Evolutionary conservation across 2,888 invertebrate species (phyloP), one percentile per base, ranked within the genome.

Genomic region (Cartodere bifasciata): DNA sequence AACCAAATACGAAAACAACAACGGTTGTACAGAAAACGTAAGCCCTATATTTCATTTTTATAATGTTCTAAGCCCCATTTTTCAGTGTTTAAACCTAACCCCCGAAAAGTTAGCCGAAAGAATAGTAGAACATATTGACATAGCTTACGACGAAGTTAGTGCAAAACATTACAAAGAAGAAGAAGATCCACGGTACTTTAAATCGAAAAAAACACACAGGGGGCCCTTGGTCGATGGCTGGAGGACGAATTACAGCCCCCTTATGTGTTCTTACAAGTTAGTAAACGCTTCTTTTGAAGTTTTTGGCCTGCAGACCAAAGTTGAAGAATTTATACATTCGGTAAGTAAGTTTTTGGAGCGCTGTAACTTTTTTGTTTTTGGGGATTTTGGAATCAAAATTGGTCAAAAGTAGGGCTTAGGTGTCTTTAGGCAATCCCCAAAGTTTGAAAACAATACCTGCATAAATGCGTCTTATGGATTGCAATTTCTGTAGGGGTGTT

Each of bases 201-300:
- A 81, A 55, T 90, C 90, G 0, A 65, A 65, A 46, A 82, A 81
- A 58, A 90, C 88, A 4, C 75, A 73, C 6, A 70, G 91, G 16
- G 91, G 91, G 0, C 88, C 88, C 0, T 61, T 91, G 4, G 66
- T 76, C 12, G 83, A 85, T 55, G 84, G 83, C 3, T 91, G 91
- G 91, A 64, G 75, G 29, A 73, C 76, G 10, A 67, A 64, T 0
- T 71, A 68, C 16, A 65, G 68, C 37, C 90, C 91, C 0, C 75
- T 91, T 28, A 91, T 91, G 91, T 91, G 90, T 61, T 90, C 90
- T 36, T 92, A 92, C 53, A 91, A 92, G 60, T 63, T 82, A 30
- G 88, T 90, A 0, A 69, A 76, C 51, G 83, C 80, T 16, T 81
- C 78, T 37, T 91, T 91, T 58, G 90, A 91, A 61, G 82, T 92